Base-by-base conservation (phyloP, 2,113 vertebrate genomes). In the Corythoichthys haematopterus region DNA sequence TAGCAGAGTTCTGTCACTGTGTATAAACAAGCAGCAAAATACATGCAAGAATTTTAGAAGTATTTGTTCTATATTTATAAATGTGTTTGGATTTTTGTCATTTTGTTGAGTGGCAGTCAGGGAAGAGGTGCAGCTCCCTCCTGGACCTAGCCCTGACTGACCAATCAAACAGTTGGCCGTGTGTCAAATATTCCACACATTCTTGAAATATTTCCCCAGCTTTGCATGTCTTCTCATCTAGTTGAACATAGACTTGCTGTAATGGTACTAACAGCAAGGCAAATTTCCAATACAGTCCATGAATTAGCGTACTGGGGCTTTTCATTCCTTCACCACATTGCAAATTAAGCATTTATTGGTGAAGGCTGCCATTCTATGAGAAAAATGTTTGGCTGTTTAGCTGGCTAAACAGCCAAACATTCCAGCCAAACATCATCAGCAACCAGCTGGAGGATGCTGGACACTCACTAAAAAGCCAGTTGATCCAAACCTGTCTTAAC, bases 171-270 rank as follows among this genome's bases (percentile, higher is more conserved):
- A 38, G 81, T 84, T 93, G 91, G 91, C 83, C 81, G 86, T 84
- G 89, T 87, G 92, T 92, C 92, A 94, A 90, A 15, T 78, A 83
- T 88, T 88, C 80, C 28, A 81, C 66, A 72, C 72, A 88, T 87
- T 93, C 86, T 78, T 83, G 62, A 74, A 79, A 87, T 80, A 83
- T 85, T 79, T 84, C 85, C 72, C 73, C 55, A 71, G 86, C 70
- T 73, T 82, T 72, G 79, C 74, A 68, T 74, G 80, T 53, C 60
- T 68, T 74, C 16, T 66, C 68, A 82, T 73, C 75, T 62, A 69
- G 48, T 64, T 5, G 63, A 80, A 80, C 68, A 71, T 72, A 36
- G 77, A 37, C 69, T 38, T 57, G 81, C 72, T 77, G 72, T 16
- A 62, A 70, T 68, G 66, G 63, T 43, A 64, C 62, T 20, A 61